Conservation (phyloP, 1,140 invertebrate species). For the Drosophila subobscura region DNA sequence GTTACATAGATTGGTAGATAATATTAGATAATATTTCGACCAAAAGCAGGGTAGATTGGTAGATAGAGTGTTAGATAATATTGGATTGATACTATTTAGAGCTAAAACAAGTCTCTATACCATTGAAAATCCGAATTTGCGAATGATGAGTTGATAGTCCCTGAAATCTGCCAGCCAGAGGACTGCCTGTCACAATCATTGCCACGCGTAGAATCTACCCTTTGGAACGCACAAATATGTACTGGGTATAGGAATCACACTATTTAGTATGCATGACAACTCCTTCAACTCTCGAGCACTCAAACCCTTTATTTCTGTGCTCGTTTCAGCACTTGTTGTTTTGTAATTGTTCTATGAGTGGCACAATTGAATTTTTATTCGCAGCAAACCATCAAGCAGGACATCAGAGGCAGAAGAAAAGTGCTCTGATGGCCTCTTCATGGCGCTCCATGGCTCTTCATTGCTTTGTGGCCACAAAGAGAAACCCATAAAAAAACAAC, state of each 20-base stretch:
- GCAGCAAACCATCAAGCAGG: conserved; percentile 45
- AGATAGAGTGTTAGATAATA: too few species aligned
- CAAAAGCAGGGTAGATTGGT: too few species aligned
- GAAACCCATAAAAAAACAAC: conserved; percentile 24
- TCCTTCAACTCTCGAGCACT: conserved; percentile 47
- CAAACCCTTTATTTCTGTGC: conserved; percentile 39
- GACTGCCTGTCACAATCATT: neutral
- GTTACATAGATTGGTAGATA: too few species aligned
- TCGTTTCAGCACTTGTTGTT: conserved; percentile 43
- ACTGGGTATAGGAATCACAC: conserved; percentile 8
- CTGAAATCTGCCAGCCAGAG: too few species aligned
- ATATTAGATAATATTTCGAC: too few species aligned
- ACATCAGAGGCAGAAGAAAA: conserved; percentile 20
- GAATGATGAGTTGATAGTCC: too few species aligned
- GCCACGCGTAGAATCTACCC: conserved; percentile 1
- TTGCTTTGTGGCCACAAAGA: conserved; percentile 40
- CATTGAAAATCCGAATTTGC: too few species aligned
- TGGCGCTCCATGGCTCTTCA: conserved; percentile 7
- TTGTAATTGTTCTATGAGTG: conserved; percentile 65
- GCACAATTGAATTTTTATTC: conserved; percentile 70
- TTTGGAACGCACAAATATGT: too few species aligned
- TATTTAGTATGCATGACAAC: conserved; percentile 68
- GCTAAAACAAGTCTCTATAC: too few species aligned
- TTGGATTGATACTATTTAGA: too few species aligned
- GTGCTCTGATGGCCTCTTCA: conserved; percentile 25